Conservation (phyloP, 2,888 invertebrate species). For the Schizaphis graminum region DNA sequence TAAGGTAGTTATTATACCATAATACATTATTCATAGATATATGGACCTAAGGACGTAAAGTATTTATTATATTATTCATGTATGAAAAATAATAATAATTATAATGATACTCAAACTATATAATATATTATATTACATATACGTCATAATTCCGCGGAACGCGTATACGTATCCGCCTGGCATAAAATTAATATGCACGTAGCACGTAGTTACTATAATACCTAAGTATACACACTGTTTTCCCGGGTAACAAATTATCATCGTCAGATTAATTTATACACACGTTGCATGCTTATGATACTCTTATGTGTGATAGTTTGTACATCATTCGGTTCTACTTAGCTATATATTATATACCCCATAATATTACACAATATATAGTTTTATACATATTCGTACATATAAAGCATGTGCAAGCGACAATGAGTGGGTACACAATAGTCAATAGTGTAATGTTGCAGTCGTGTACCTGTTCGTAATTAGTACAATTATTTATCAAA, state of each 20-base stretch:
- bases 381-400: not conserved
- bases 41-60: not conserved
- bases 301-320: not conserved
- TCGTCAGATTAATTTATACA: not conserved
- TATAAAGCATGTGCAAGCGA: not conserved
- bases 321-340: not conserved
- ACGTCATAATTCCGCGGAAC: not conserved
- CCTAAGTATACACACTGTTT: not conserved
- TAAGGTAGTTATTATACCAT: not conserved
- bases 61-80: not conserved
- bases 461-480: not conserved
- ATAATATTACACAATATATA: not conserved
- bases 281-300: not conserved
- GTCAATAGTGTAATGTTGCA: not conserved
- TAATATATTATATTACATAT: not conserved
- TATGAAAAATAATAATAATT: not conserved
- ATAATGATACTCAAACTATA: not conserved
- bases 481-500: not conserved
- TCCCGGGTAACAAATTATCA: not conserved
- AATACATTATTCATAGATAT: not conserved
- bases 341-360: not conserved
- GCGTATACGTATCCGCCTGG: not conserved
- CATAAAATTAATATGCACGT: not conserved
- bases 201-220: not conserved
- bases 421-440: not conserved